Percentiles rank a stretch among this genome's conserved stretches.
These are phyloP conservation scores for Potorous gilbertii DNA, from an alignment of 2,797 vertebrate species.

Conservation along the genomic window DNA sequence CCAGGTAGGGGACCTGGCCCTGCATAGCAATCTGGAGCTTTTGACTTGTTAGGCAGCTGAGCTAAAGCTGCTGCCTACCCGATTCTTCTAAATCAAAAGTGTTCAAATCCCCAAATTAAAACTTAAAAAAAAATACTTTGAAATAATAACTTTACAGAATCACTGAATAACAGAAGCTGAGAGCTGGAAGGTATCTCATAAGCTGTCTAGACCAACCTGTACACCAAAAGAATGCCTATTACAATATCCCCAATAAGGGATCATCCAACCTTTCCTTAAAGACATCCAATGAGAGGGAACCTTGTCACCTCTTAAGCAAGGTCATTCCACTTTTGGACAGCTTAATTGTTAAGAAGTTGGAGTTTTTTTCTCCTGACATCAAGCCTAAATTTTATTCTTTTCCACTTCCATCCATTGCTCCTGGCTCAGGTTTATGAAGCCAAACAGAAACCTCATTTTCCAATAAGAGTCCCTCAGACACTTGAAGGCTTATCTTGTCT, in stretches of 20 bases:
- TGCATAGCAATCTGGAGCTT: neutral
- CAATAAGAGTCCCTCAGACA: neutral
- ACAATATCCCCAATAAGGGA: neutral
- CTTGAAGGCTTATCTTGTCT: neutral
- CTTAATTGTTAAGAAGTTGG: neutral
- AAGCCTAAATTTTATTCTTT: neutral
- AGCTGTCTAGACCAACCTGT: neutral
- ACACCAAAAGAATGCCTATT: neutral
- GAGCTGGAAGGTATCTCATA: neutral
- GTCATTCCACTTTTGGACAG: neutral
- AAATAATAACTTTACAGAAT: neutral
- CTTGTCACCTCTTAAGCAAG: neutral
- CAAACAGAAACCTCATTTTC: neutral
- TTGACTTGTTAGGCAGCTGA: neutral
- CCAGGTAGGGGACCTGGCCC: neutral
- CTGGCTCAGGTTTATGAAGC: neutral
- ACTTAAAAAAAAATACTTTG: neutral
- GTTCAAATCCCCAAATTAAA: neutral
- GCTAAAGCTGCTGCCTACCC: neutral
- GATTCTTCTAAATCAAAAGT: neutral
- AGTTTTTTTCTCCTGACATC: neutral
- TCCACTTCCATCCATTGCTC: neutral
- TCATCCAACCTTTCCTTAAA: neutral
- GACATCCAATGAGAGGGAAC: neutral
- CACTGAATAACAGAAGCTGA: neutral